phyloP scores from a whole-genome alignment of 2,797 vertebrate genomes.

The Chromobotia macracanthus region DNA sequence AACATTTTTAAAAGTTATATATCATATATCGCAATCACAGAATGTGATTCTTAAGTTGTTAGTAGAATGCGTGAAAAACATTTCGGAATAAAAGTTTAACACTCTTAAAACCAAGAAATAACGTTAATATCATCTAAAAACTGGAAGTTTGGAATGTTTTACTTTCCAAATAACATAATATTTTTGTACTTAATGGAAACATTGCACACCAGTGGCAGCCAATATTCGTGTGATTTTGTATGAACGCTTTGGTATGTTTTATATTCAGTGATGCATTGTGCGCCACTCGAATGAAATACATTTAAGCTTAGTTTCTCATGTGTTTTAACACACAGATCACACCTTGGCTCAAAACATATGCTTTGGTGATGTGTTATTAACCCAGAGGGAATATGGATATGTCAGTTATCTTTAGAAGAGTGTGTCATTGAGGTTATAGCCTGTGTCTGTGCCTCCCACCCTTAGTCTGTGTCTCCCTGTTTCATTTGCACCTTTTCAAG shows the following conservation, averaged over 20 bases:
- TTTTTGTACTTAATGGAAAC: no score
- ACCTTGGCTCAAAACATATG: background rate
- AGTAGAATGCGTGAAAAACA: no score
- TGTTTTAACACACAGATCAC: constrained; percentile 6
- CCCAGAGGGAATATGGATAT: background rate
- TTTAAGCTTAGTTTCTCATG: constrained; percentile 47
- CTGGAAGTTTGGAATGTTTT: no score
- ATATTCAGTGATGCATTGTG: constrained; percentile 23
- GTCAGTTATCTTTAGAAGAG: constrained; percentile 2
- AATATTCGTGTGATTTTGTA: background rate
- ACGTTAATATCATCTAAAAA: no score
- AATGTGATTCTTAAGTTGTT: no score
- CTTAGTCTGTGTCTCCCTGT: constrained; percentile 62
- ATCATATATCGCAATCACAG: no score
- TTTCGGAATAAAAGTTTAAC: no score
- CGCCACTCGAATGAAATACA: constrained; percentile 44
- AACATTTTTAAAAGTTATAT: no score
- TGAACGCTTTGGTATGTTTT: background rate
- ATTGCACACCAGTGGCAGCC: background rate
- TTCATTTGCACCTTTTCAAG: constrained; percentile 76
- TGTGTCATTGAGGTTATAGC: constrained; percentile 28
- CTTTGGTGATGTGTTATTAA: background rate
- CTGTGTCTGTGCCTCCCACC: constrained; percentile 26
- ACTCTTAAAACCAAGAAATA: no score
- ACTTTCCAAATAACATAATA: no score